A percentile compares a stretch with the other conserved stretches of the same genome.
Conservation (phyloP, 1,140 invertebrate species). For the Pentalonia nigronervosa region DNA sequence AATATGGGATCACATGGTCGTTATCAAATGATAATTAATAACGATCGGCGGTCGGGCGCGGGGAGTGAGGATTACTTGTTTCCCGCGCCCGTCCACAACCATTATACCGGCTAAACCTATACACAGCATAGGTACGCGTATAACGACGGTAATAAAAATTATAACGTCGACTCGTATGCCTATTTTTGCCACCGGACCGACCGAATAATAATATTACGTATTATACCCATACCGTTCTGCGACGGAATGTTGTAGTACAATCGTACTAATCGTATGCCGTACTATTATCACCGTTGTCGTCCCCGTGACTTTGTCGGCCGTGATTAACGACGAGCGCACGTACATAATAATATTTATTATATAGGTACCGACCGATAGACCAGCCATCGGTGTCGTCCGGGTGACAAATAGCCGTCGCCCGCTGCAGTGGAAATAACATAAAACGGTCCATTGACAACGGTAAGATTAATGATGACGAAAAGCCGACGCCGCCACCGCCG, state of each 20-base stretch:
- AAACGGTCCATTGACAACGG: conserved; percentile 46
- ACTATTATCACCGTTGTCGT: background rate
- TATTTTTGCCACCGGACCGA: too few species aligned
- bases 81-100: background rate
- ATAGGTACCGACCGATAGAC: background rate
- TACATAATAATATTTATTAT: background rate
- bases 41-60: background rate
- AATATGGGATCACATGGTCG: background rate
- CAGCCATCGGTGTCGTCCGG: background rate
- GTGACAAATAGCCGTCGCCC: conserved; percentile 40
- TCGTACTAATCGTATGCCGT: background rate
- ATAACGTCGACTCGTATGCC: background rate
- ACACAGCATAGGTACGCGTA: too few species aligned
- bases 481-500: background rate
- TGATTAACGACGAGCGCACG: conserved; percentile 24
- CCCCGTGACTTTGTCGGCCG: background rate
- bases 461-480: conserved; percentile 40
- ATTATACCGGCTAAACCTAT: too few species aligned
- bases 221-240: too few species aligned
- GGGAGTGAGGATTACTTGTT: background rate
- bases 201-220: background rate
- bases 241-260: background rate
- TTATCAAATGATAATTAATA: conserved; percentile 3
- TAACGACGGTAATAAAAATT: background rate
- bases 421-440: conserved; percentile 36